Evolutionary conservation across 2,113 vertebrate species (phyloP).

Genomic region (Fukomys damarensis): DNA sequence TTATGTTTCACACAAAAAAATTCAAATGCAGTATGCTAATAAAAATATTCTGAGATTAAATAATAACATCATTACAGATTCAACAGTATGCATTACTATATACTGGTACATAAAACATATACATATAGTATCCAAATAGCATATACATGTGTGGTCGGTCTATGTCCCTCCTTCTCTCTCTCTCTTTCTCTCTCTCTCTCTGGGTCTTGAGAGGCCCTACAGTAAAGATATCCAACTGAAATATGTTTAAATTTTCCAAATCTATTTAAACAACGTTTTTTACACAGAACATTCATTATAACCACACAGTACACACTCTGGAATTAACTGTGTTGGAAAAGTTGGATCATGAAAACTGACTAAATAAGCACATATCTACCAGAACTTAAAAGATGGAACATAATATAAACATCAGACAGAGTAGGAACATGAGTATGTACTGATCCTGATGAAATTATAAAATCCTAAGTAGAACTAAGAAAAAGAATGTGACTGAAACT

Average conservation of each 20-base stretch:
- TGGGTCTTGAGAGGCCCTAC: background rate
- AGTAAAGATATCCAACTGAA: slow-evolving; percentile 38
- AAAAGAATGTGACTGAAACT: background rate
- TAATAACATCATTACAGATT: background rate
- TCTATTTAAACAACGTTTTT: background rate
- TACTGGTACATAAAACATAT: background rate
- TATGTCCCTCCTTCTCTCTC: no score
- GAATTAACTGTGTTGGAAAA: background rate
- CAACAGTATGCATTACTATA: background rate
- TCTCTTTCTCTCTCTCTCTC: no score
- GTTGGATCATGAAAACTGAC: background rate
- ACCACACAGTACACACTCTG: background rate
- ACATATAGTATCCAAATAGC: background rate
- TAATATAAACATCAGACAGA: background rate
- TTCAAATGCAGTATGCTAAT: background rate
- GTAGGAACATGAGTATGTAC: background rate
- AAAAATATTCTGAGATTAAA: slow-evolving; percentile 5
- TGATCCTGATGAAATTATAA: background rate
- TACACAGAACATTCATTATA: background rate
- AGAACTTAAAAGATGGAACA: slow-evolving; percentile 21
- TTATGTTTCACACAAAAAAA: slow-evolving; percentile 9
- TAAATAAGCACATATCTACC: background rate
- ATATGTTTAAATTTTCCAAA: background rate
- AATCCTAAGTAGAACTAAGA: background rate
- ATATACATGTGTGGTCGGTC: background rate